Base-by-base conservation (phyloP, 2,888 invertebrate genomes). In the Acronicta leporina region DNA sequence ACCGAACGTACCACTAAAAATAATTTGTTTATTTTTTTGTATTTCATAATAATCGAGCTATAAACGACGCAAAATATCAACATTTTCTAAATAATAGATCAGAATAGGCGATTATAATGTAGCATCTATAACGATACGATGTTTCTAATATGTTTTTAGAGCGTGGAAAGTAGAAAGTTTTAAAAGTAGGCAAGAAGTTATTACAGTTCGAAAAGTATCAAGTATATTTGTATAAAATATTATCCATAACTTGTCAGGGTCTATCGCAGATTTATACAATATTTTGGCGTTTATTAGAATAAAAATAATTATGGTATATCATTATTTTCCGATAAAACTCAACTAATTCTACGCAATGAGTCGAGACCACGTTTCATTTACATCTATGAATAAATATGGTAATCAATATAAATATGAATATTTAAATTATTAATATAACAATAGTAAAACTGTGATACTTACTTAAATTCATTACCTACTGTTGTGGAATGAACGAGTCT, bases 101-200 rank as follows among this genome's bases (percentile, higher is more conserved):
- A 80, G 80, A 83, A 79, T 82, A 81, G 83, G 68, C 76, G 80
- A 85, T 87, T 84, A 88, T 85, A 87, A 87, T 85, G 87, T 85
- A 81, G 84, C 87, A 87, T 90, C 86, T 87, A 89, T 89, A 88
- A 87, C 85, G 85, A 88, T 89, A 87, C 87, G 86, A 89, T 91
- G 90, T 88, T 87, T 91, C 91, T 89, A 89, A 89, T 91, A 89
- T 89, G 91, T 92, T 92, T 94, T 93, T 92, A 92, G 94, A 94
- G 93, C 93, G 92, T 92, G 93, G 92, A 93, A 92, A 92, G 93
- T 93, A 93, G 94, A 94, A 93, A 94, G 94, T 93, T 89, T 86
- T 82, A 82, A 89, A 93, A 92, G 91, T 92, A 89, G 92, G 91
- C 76, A 89, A 87, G 79, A 89, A 87, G 83, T 87, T 88, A 87